Conservation (phyloP, 2,888 invertebrate species). For the Chrysomela aeneicollis region DNA sequence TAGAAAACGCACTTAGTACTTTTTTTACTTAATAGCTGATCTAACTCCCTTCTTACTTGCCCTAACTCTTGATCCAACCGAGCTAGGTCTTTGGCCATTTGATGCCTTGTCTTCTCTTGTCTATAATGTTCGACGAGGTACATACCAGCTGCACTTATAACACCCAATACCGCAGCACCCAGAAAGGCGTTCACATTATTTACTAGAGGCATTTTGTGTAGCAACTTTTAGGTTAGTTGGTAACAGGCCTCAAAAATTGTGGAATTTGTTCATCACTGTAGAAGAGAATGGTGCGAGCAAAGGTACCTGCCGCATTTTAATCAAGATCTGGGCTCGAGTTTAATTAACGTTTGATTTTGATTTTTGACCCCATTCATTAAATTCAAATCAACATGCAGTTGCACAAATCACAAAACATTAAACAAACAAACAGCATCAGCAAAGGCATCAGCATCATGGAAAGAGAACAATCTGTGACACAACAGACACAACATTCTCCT, state of each 20-base stretch:
- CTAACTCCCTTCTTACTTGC: slow-evolving; percentile 52
- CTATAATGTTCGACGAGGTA: slow-evolving; percentile 56
- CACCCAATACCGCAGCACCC: slow-evolving; percentile 57
- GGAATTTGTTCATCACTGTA: neutral
- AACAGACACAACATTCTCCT: too few relatives aligned
- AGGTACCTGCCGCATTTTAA: too few relatives aligned
- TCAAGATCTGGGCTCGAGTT: too few relatives aligned
- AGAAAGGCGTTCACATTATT: slow-evolving; percentile 49
- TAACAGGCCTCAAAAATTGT: neutral
- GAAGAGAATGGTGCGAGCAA: too few relatives aligned
- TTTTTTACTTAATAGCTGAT: slow-evolving; percentile 47
- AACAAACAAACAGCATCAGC: too few relatives aligned
- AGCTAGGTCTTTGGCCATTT: slow-evolving; percentile 55
- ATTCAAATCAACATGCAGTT: too few relatives aligned
- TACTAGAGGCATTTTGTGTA: slow-evolving; percentile 44
- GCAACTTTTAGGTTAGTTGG: neutral
- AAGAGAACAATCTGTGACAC: too few relatives aligned
- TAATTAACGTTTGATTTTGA: too few relatives aligned
- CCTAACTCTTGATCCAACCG: slow-evolving; percentile 54
- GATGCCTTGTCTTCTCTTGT: slow-evolving; percentile 54
- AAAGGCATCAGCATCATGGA: too few relatives aligned
- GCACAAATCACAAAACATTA: too few relatives aligned
- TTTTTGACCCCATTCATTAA: too few relatives aligned
- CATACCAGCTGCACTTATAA: slow-evolving; percentile 57
- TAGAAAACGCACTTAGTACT: neutral